Evolutionary conservation across 2,797 vertebrate genomes (phyloP), one percentile per base, ranked within the genome.

Genomic region (Rhinogobio ventralis): DNA sequence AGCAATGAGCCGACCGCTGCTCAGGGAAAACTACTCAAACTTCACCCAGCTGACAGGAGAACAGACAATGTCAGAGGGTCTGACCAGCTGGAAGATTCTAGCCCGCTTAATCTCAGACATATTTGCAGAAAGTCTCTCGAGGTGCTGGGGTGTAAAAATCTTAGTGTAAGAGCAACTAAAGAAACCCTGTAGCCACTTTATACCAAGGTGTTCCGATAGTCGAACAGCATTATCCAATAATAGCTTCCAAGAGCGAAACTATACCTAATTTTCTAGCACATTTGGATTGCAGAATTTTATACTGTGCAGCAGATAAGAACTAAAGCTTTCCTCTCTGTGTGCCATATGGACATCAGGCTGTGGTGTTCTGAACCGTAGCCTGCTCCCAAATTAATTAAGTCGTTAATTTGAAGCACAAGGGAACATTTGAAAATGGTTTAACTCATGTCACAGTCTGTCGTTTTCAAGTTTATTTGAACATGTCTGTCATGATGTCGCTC

Each of bases 271-370:
- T 64, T 75, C 68, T 17, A 86, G 60, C 64, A 57, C 69, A 80
- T 74, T 83, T 33, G 51, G 36, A 62, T 71, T 13, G 42, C 55
- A 81, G 28, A 76, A 79, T 73, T 73, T 86, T 53, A 64, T 46
- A 55, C 20, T 45, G 55, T 33, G 33, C 45, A 30, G 67, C 25
- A 74, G 57, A 83, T 55, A 83, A 39, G 69, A 55, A 68, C 6
- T 9, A 8, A 67, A 68, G 17, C 67, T 57, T 67, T 73, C 45
- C 76, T 62, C 28, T 86, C 28, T 0, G 20, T 33, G 72, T 60
- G 82, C 76, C 86, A 84, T 84, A 84, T 81, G 86, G 77, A 84
- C 86, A 69, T 84, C 78, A 84, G 78, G 66, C 64, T 84, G 82
- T 30, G 69, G 76, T 7, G 49, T 69, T 81, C 78, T 77, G 82